Evolutionary conservation across 35 echinoderm and acorn worm species (phyloP).

Genomic region (Stichopus chloronotus): DNA sequence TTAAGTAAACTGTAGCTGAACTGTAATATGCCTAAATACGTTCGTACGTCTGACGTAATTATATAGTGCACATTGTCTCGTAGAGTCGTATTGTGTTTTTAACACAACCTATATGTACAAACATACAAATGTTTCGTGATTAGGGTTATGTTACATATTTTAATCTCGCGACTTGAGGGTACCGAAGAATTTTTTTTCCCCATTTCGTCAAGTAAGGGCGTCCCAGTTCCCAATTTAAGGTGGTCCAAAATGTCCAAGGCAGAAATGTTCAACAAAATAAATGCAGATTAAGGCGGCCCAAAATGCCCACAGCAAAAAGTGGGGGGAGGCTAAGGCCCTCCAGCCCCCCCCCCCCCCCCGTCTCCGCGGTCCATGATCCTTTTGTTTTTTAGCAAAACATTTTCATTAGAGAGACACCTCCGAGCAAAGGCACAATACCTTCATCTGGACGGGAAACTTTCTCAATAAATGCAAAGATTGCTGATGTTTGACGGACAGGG

Average conservation of each 20-base stretch:
- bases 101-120: not conserved
- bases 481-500: too few relatives aligned
- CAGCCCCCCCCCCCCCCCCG: not conserved
- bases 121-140: not conserved
- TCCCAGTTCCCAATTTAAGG: not conserved
- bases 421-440: too few relatives aligned
- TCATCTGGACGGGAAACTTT: too few relatives aligned
- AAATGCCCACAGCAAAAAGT: slow-evolving; percentile 1
- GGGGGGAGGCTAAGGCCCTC: not conserved
- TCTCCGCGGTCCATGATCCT: not conserved
- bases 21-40: slow-evolving; percentile 16
- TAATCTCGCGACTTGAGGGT: not conserved
- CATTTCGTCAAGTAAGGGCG: not conserved
- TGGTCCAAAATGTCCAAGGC: not conserved
- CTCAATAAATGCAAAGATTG: too few relatives aligned
- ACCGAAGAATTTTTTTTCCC: slow-evolving; percentile 12
- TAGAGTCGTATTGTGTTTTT: not conserved
- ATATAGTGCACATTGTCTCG: slow-evolving; percentile 12
- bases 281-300: slow-evolving; percentile 15
- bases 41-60: slow-evolving; percentile 2
- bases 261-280: too few relatives aligned
- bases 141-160: slow-evolving; percentile 13
- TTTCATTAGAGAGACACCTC: too few relatives aligned
- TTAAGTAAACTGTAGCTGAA: slow-evolving; percentile 18
- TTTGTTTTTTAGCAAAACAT: not conserved